Base-by-base conservation (phyloP, 2,113 vertebrate species). In the Mugil cephalus region DNA sequence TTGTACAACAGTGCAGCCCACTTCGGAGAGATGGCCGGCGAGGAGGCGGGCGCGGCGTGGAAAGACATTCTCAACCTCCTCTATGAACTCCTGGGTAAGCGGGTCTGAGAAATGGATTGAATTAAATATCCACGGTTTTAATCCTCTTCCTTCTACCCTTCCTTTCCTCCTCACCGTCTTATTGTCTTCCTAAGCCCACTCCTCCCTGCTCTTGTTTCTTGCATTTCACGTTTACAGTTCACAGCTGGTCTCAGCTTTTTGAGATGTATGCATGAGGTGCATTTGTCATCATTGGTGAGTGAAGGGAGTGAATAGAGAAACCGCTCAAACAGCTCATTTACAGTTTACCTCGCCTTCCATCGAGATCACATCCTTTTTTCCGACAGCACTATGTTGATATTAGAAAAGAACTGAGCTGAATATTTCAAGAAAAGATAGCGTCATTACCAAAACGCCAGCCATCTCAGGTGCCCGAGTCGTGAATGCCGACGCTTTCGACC, bases 1-100 rank as follows among this genome's bases (percentile, higher is more conserved):
- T 83, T 97, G 83, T 98, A 97, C 91, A 94, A 95, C 83, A 97
- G 95, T 0, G 87, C 96, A 17, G 95, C 96, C 53, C 96, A 98
- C 89, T 98, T 97, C 52, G 94, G 94, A 69, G 97, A 96, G 69
- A 78, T 95, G 64, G 88, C 94, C 10, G 96, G 96, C 46, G 97
- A 97, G 84, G 95, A 96, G 77, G 94, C 94, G 1, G 94, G 95
- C 13, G 90, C 92, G 17, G 94, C 96, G 4, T 97, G 97, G 97
- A 99, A 99, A 87, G 95, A 97, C 91, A 96, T 98, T 47, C 92
- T 98, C 72, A 97, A 96, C 92, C 96, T 98, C 12, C 95, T 99
- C 42, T 99, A 99, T 75, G 94, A 97, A 88, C 91, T 99, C 19
- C 83, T 99, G 75, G 97, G 97, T 98, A 88, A 93, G 92, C 51